Base-by-base conservation (phyloP, 2,888 invertebrate species). In the Augochlorella aurata region DNA sequence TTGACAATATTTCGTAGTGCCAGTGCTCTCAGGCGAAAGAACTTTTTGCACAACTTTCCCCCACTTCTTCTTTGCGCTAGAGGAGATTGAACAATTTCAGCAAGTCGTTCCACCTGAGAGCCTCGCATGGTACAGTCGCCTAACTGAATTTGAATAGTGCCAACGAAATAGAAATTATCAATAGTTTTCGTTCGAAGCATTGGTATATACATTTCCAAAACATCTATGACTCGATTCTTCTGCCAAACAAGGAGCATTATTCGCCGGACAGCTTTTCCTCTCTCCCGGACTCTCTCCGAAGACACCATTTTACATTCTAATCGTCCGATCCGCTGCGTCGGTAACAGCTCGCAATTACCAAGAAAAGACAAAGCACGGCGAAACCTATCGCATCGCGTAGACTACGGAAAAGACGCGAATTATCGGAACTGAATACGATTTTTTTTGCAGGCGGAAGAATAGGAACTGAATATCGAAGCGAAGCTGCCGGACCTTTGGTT, bases 391-490 rank as follows among this genome's bases (percentile, higher is more conserved):
- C 61, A 52, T 70, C 45, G 16, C 47, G 18, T 49, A n/a, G 5
- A n/a, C 49, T 68, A 29, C n/a, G 24, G 5, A 7, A 68, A 61
- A 50, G 18, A 65, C 12, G 44, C 10, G 18, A 70, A 16, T 65
- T 29, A 44, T 58, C n/a, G 47, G 16, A 49, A 45, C 1, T 38
- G 12, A 49, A 63, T n/a, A 58, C 10, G 49, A 29, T 45, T 18
- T 8, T 29, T 14, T 38, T 47, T 24, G 24, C 10, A 71, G 18
- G n/a, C 38, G 18, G 18, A 38, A 18, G 49, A 69, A 47, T 74
- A 72, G 77, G 29, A 72, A 79, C 67, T 61, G 12, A 63, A 75
- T 16, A 58, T 74, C 61, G 50, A 61, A 79, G 49, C 49, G 14
- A 58, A 14, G 29, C 68, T 38, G 14, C 24, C 29, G 44, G 29